Conservation (phyloP, 2,797 vertebrate genomes). For the Lepus townsendii region DNA sequence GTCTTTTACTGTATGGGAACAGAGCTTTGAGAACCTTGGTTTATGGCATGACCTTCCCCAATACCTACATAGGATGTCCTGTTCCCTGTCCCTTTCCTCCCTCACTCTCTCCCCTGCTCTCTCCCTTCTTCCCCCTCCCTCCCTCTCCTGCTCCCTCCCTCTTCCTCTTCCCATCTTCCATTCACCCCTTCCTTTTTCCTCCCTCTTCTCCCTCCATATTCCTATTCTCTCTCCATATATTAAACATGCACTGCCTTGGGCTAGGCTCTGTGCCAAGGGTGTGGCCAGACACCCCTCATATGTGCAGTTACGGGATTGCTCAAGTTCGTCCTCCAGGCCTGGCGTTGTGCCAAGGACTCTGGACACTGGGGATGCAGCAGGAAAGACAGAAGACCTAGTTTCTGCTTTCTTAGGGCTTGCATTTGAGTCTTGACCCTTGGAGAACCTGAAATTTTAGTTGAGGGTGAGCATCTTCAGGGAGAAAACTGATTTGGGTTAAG, state of each 20-base stretch:
- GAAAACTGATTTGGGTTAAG: not conserved
- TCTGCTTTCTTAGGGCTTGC: not conserved
- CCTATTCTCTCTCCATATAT: conserved; percentile 57
- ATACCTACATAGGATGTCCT: not conserved
- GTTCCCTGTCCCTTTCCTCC: accelerated
- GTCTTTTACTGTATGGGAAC: conserved; percentile 57
- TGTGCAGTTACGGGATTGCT: not conserved
- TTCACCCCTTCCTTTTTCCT: accelerated
- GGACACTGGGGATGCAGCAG: not conserved
- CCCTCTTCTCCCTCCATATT: accelerated
- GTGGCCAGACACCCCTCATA: not conserved
- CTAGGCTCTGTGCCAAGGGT: not conserved
- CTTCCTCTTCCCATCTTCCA: accelerated
- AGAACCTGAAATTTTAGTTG: not conserved
- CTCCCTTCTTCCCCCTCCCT: accelerated
- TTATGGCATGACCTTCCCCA: not conserved
- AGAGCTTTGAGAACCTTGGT: conserved; percentile 21
- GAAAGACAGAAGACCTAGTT: not conserved
- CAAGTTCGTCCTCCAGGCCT: conserved; percentile 29
- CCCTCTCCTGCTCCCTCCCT: too few relatives aligned
- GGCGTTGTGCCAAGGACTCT: not conserved
- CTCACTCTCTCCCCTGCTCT: accelerated
- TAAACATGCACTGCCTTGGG: conserved; percentile 41
- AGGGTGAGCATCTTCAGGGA: not conserved
- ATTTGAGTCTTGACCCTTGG: not conserved